Evolutionary conservation across 2,888 invertebrate species (phyloP), one percentile per base, ranked within the genome.

Genomic region (Noctua pronuba): DNA sequence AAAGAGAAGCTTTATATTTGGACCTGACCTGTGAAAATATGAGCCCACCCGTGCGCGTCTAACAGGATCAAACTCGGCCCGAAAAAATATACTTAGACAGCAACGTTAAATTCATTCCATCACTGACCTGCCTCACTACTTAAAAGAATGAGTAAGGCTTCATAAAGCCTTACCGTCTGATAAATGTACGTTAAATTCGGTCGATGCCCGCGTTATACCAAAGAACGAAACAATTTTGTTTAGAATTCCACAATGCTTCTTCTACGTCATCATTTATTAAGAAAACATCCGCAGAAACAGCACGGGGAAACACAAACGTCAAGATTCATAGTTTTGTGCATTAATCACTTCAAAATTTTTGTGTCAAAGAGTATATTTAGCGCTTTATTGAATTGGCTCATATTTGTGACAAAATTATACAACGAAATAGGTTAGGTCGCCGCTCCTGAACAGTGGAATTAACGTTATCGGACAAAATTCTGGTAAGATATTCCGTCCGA

Each of bases 81-180:
- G 24, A 79, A 85, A 83, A 84, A 80, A 60, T 73, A 74, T 31
- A 83, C 72, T 44, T 83, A 73, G 46, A 67, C 69, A 73, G 28
- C 46, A 69, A 60, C 65, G 75, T 79, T 77, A 83, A 71, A 80
- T 87, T 75, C 38, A 79, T 76, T 58, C 75, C 72, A 70, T 77
- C 79, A 84, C 83, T 87, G 86, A 86, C 86, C 84, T 84, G 55
- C 82, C 79, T 44, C 73, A 88, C 85, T 81, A 68, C 66, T 78
- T 84, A 76, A 67, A 75, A 76, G 76, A 82, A 75, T 82, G 77
- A 75, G 79, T 88, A 86, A 77, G 88, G 88, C 77, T 87, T 88
- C 85, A 78, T 79, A 79, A 79, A 83, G 78, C 73, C 80, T 85
- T 86, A 68, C 73, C 75, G 52, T 74, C 64, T 85, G 77, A 73